Base-by-base conservation (phyloP, 2,113 vertebrate genomes). In the Oreochromis niloticus region DNA sequence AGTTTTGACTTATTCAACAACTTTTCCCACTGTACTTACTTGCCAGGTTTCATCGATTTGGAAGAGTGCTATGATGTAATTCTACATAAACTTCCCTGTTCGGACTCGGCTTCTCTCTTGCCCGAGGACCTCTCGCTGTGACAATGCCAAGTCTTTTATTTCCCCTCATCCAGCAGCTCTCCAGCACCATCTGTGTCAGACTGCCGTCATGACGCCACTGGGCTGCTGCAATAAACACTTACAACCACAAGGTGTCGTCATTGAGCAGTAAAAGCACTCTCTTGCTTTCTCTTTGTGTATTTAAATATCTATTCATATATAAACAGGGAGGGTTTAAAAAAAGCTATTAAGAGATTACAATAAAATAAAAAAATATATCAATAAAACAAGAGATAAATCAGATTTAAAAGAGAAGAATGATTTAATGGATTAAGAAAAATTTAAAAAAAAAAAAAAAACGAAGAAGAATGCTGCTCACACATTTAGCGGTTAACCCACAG, bases 111-210 rank as follows among this genome's bases (percentile, higher is more conserved):
- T 73, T n/a, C 9, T 19, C 4, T 71, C 22, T 68, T 87, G 79
- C 84, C 9, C 12, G 22, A 54, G 78, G 81, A 39, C 5, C 36
- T 50, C 22, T 66, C 39, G 56, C 14, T 5, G 52, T 6, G 78
- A 61, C 48, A 63, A 5, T 88, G 89, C 66, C 36, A 90, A 80
- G 22, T 36, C 22, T 82, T 80, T 32, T 54, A 24, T 78, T 78
- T 0, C 17, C 10, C 27, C 0, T n/a, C 78, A 41, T 87, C 41
- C 75, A 71, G 87, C 41, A 57, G 86, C 88, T 90, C 81, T 34
- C 75, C 71, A 46, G 89, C 86, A n/a, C 88, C 92, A 89, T 80
- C 91, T 94, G 59, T 82, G 46, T 56, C 78, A 22, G 71, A 66
- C 52, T 73, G 9, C 0, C 14, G 7, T 14, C 3, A 83, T 50